phyloP scores from a whole-genome alignment of 2,797 vertebrate genomes.

The Cottoperca gobio region DNA sequence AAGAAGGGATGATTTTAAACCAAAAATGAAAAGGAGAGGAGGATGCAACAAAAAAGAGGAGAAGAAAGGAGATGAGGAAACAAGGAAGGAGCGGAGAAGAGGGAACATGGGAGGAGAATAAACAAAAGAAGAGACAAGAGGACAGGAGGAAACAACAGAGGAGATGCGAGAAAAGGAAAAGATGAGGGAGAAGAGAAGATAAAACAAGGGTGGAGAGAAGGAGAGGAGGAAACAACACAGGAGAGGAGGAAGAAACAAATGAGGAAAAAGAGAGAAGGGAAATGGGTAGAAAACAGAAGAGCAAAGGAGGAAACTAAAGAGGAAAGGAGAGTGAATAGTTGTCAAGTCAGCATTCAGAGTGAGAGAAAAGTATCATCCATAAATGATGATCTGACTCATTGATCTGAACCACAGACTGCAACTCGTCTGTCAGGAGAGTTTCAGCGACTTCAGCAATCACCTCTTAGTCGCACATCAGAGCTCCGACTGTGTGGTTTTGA shows the following conservation, averaged over 20 bases:
- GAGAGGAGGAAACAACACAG: not conserved
- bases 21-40: not conserved
- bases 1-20: no score
- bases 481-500: not conserved
- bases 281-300: not conserved
- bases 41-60: not conserved
- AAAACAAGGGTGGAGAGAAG: no score
- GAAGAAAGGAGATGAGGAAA: not conserved
- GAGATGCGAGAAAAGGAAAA: not conserved
- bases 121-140: not conserved
- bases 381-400: slow-evolving; percentile 71
- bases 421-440: slow-evolving; percentile 59
- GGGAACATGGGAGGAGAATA: not conserved
- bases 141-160: not conserved
- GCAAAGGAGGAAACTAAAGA: not conserved
- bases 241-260: no score
- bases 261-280: not conserved
- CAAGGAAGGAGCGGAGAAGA: no score
- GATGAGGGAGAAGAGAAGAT: not conserved
- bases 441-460: slow-evolving; percentile 49
- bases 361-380: slow-evolving; percentile 62
- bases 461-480: slow-evolving; percentile 59
- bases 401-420: slow-evolving; percentile 58
- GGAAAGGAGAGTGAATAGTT: slow-evolving; percentile 15
- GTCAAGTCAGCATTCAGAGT: slow-evolving; percentile 58